Percentiles rank a stretch among this genome's conserved stretches.
These are phyloP conservation scores for Mellivora capensis DNA, from an alignment of 2,113 vertebrate species.

Conservation along the genomic window DNA sequence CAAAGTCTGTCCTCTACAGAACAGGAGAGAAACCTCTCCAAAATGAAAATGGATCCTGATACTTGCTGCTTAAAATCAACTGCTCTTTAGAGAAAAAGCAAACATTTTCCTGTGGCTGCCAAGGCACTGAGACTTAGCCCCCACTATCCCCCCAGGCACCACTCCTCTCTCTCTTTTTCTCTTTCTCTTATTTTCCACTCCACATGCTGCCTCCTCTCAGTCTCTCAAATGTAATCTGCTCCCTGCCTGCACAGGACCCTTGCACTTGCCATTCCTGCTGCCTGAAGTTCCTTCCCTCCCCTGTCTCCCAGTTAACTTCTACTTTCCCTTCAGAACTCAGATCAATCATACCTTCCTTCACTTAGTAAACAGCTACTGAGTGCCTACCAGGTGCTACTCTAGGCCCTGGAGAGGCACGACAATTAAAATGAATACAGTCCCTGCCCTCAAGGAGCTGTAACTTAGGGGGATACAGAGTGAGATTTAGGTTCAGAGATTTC, in stretches of 20 bases:
- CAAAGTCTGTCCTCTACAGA: neutral
- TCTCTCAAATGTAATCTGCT: neutral
- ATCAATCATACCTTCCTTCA: neutral
- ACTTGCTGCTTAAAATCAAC: conserved; percentile 11
- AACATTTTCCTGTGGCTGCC: neutral
- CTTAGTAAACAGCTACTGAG: neutral
- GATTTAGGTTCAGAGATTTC: neutral
- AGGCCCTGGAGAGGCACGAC: neutral
- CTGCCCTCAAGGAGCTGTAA: neutral
- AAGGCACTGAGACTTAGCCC: neutral
- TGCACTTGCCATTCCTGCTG: neutral
- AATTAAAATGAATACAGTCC: neutral
- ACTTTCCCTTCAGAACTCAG: conserved; percentile 7
- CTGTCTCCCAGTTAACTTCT: neutral
- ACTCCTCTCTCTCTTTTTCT: neutral
- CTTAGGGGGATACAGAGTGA: neutral
- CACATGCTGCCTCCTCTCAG: neutral
- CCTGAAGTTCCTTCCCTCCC: neutral
- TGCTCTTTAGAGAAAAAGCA: neutral
- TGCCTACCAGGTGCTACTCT: neutral
- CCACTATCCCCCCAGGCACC: neutral
- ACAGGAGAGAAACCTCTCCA: neutral
- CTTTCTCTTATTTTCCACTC: neutral
- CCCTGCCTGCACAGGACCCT: neutral
- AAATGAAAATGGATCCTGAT: neutral